Evolutionary conservation across 2,797 vertebrate species (phyloP), one percentile per base, ranked within the genome.

Genomic region (Heliangelus exortis): DNA sequence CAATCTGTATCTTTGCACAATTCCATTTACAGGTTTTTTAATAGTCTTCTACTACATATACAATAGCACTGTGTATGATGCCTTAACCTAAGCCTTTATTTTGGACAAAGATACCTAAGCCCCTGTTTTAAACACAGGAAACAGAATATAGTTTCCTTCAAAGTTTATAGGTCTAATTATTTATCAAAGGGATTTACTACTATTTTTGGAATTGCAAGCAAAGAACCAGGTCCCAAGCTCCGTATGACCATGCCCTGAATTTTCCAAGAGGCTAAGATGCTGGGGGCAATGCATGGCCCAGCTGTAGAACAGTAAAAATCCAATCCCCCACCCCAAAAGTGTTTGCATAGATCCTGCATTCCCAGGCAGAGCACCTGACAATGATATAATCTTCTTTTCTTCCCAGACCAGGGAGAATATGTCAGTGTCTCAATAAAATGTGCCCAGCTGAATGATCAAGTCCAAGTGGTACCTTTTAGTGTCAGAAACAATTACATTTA

Each of bases 371-470:
- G 71, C 80, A 55, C 90, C 71, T 73, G 77, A 73, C 82, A 65
- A 41, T 33, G 34, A 62, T 68, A 79, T 4, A 6, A 87, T 63
- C 75, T 69, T 51, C 87, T 77, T 86, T 84, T 89, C 85, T 92
- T 91, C 67, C 43, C 72, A 86, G 54, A 75, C 83, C 62, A 79
- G 51, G 22, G 69, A 72, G 85, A 94, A 74, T 33, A 62, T 83
- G 75, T 67, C 90, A 93, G 58, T 53, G 55, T 61, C 85, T 90
- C 84, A 81, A 55, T 92, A 83, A 95, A 93, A 93, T 79, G 92
- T 73, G 77, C 76, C 72, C 77, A 90, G 89, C 63, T 76, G 53
- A 54, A 91, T 92, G 93, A 95, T 91, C 74, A 88, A 95, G 87
- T 67, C 77, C 93, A 66, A 94, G 68, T 31, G 55, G 58, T 68